Percentiles rank a stretch among this genome's conserved stretches.
Evolutionary conservation across 2,797 vertebrate species (phyloP).

Genomic region (Anguilla megastoma): DNA sequence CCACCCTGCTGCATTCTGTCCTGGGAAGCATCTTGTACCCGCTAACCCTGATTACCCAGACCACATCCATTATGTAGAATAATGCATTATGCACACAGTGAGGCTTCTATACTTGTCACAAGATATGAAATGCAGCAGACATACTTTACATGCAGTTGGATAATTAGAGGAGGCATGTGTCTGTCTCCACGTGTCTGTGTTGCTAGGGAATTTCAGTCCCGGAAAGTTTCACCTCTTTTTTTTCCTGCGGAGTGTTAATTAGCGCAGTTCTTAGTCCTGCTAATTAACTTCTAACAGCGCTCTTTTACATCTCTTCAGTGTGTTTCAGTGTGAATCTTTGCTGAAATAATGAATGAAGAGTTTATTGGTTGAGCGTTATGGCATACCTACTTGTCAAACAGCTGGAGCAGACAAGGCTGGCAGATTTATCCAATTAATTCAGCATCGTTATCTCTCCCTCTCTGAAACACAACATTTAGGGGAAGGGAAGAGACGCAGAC

Average conservation of each 20-base stretch:
- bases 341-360: conserved; percentile 71
- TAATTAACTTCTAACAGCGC: conserved; percentile 81
- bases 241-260: conserved; percentile 79
- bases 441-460: background rate
- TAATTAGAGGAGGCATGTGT: background rate
- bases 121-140: conserved; percentile 4
- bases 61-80: background rate
- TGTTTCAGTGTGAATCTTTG: conserved; percentile 78
- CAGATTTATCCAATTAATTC: conserved; percentile 11
- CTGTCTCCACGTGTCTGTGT: background rate
- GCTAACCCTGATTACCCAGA: background rate
- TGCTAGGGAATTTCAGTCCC: conserved; percentile 16
- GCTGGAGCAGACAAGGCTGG: conserved; percentile 38
- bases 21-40: conserved; percentile 3
- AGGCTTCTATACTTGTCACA: conserved; percentile 12
- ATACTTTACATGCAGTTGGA: background rate
- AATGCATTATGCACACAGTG: background rate
- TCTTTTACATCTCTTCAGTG: conserved; percentile 70
- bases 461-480: background rate
- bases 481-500: background rate
- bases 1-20: conserved; percentile 13
- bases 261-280: conserved; percentile 77
- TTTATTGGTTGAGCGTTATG: conserved; percentile 67
- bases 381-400: conserved; percentile 50
- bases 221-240: conserved; percentile 47